Percentiles rank a stretch among this genome's conserved stretches.
Conservation (phyloP, 2,113 vertebrate genomes). For the Heterotis niloticus region DNA sequence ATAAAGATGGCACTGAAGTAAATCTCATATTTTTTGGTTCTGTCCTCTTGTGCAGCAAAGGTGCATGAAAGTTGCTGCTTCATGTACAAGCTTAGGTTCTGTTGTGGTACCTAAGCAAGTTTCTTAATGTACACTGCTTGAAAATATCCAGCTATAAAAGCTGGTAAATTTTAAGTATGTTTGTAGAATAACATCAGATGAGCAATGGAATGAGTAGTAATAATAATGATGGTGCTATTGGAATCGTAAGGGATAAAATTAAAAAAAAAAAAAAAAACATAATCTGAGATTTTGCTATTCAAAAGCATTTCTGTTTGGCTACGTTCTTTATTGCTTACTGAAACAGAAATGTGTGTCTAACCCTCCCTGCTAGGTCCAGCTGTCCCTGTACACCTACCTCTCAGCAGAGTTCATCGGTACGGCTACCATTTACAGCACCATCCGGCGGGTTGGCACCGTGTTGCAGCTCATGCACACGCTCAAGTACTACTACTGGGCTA, state of each 20-base stretch:
- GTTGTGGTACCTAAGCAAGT: too few relatives aligned
- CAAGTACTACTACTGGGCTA: conserved; percentile 99
- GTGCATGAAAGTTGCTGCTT: too few relatives aligned
- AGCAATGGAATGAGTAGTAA: too few relatives aligned
- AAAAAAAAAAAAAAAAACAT: too few relatives aligned
- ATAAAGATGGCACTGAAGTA: conserved; percentile 50
- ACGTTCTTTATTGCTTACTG: not conserved
- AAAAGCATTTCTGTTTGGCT: not conserved
- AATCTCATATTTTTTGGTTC: conserved; percentile 25
- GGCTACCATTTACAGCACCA: conserved; percentile 95
- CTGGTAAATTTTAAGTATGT: too few relatives aligned
- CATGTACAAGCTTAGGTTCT: too few relatives aligned
- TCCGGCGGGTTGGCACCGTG: conserved; percentile 92
- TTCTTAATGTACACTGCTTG: too few relatives aligned
- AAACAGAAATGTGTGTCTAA: not conserved
- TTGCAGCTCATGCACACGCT: conserved; percentile 97
- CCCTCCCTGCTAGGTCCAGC: conserved; percentile 74
- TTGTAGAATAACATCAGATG: too few relatives aligned
- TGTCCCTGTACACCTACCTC: conserved; percentile 93
- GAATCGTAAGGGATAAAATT: not conserved
- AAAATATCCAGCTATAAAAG: too few relatives aligned
- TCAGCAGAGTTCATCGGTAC: conserved; percentile 98
- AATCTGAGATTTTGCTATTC: not conserved
- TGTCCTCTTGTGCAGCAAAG: too few relatives aligned
- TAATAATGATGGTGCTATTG: not conserved